Evolutionary conservation across 2,888 invertebrate genomes (phyloP).

Genomic region (Morinoia aosen): DNA sequence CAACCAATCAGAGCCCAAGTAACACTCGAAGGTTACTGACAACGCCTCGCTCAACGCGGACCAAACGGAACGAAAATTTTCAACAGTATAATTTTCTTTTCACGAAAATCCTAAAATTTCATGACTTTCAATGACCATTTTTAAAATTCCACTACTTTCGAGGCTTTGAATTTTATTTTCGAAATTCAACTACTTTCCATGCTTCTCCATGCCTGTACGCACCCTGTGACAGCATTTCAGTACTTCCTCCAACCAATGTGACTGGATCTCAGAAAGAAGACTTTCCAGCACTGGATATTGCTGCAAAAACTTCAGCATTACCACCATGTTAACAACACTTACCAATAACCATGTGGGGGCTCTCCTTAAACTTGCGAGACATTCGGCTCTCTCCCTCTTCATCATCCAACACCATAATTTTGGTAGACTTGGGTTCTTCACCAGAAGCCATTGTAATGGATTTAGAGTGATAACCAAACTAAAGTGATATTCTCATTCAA

Average conservation of each 20-base stretch:
- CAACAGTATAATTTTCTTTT: too few species aligned
- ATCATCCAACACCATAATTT: neutral
- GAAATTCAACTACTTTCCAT: too few species aligned
- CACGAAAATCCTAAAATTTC: too few species aligned
- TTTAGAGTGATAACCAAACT: neutral
- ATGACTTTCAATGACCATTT: too few species aligned
- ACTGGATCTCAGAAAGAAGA: neutral
- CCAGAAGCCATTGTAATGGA: neutral
- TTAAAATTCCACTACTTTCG: too few species aligned
- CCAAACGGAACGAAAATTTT: too few species aligned
- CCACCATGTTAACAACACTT: neutral
- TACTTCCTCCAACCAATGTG: neutral
- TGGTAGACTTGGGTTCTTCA: neutral
- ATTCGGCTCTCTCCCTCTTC: neutral
- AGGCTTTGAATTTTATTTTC: too few species aligned
- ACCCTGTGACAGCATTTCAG: neutral
- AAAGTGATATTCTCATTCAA: too few species aligned
- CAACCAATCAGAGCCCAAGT: too few species aligned
- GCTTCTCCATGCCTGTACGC: too few species aligned
- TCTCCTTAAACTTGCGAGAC: constrained; percentile 13
- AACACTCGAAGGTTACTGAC: too few species aligned
- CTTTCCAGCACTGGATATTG: neutral
- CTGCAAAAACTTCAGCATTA: neutral
- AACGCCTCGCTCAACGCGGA: too few species aligned
- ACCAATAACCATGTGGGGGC: constrained; percentile 50